Conservation (phyloP, 64 coral and sea anemone species). For the Pocillopora damicornis region DNA sequence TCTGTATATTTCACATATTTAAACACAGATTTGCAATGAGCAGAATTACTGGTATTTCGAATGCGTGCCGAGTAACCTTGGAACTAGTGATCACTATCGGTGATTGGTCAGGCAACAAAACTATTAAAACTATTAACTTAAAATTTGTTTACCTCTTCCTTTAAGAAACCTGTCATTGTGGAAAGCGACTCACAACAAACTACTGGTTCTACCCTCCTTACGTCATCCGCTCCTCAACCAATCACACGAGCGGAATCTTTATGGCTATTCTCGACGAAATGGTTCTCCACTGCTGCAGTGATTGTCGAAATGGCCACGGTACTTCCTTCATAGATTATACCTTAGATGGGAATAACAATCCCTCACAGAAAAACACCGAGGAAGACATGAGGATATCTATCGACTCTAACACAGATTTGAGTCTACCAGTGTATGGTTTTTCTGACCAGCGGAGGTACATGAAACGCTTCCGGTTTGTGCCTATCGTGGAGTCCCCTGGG, state of each 20-base stretch:
- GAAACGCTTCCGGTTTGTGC: not conserved
- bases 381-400: conserved; percentile 5
- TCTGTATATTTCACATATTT: too few relatives aligned
- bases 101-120: too few relatives aligned
- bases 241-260: conserved; percentile 28
- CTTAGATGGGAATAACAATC: conserved; percentile 1
- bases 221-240: not conserved
- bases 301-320: conserved; percentile 10
- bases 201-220: conserved; percentile 29
- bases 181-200: conserved; percentile 20
- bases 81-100: too few relatives aligned
- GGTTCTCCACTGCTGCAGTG: conserved; percentile 26
- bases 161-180: conserved; percentile 45
- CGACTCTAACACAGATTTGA: conserved; percentile 10
- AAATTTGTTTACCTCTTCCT: not conserved
- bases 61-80: too few relatives aligned
- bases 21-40: too few relatives aligned
- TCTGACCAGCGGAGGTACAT: conserved; percentile 22
- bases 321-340: conserved; percentile 3
- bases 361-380: conserved; percentile 2
- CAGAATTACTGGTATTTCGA: too few relatives aligned
- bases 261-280: not conserved
- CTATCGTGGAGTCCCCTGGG: conserved; percentile 33
- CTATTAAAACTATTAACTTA: not conserved
- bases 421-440: conserved; percentile 26